These are phyloP conservation scores for Rhinichthys osculus DNA, from an alignment of 2,797 vertebrate genomes.

Conservation along the genomic window DNA sequence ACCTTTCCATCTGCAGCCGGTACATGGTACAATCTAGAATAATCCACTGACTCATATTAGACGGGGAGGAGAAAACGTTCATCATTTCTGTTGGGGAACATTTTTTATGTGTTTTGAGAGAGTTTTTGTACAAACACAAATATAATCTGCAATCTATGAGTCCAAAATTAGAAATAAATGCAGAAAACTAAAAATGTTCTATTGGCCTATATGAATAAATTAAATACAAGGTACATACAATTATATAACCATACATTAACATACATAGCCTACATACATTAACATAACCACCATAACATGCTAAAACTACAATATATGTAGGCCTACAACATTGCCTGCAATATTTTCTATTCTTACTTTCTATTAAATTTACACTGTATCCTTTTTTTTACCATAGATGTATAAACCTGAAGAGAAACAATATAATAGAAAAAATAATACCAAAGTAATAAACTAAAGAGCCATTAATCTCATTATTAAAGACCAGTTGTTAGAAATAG, in stretches of 20 bases:
- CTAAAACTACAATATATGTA: too few species aligned
- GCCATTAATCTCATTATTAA: too few species aligned
- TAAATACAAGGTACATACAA: background rate
- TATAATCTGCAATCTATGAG: background rate
- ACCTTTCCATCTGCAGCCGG: slow-evolving; percentile 3
- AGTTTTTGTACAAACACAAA: background rate
- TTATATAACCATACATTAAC: background rate
- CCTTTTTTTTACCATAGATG: too few species aligned
- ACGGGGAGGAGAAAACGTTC: slow-evolving; percentile 2
- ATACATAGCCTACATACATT: too few species aligned
- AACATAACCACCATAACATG: too few species aligned
- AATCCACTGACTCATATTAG: slow-evolving; percentile 41
- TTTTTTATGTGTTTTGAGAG: slow-evolving; percentile 16
- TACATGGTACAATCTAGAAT: slow-evolving; percentile 57
- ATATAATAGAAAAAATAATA: too few species aligned
- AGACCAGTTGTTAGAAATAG: too few species aligned
- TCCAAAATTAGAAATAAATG: background rate
- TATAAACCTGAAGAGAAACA: too few species aligned
- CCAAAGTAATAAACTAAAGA: too few species aligned
- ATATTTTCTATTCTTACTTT: too few species aligned
- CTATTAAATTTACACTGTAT: too few species aligned
- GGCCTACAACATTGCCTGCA: too few species aligned
- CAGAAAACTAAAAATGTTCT: background rate
- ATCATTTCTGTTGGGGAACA: slow-evolving; percentile 4
- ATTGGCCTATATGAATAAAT: background rate